phyloP scores from a whole-genome alignment of 2,113 vertebrate species.

The Lipophrys pholis region DNA sequence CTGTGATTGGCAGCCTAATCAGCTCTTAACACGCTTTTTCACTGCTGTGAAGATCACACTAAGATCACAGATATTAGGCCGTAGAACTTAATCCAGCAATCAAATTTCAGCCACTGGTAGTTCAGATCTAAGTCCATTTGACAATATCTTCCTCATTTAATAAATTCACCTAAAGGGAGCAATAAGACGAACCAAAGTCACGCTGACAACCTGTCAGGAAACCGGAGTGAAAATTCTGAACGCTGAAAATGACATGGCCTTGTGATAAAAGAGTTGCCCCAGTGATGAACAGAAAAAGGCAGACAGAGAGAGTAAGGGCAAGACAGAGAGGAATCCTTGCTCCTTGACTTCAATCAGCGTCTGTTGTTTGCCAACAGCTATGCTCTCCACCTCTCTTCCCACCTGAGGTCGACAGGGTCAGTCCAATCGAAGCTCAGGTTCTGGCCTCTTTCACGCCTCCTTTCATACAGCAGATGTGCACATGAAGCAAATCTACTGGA shows the following conservation, averaged over 20 bases:
- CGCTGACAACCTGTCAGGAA: neutral
- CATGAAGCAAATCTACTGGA: conserved; percentile 8
- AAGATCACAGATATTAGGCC: no score
- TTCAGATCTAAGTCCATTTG: neutral
- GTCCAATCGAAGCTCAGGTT: conserved; percentile 49
- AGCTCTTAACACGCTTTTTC: no score
- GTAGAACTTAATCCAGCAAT: neutral
- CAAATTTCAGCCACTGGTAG: neutral
- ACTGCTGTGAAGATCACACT: no score
- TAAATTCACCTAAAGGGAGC: neutral
- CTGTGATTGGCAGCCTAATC: no score
- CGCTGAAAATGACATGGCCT: neutral
- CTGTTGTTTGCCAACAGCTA: conserved; percentile 60
- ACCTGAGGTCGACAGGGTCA: conserved; percentile 40
- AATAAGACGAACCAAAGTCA: neutral
- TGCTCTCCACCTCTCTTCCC: conserved; percentile 37
- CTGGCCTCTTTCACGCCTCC: conserved; percentile 26
- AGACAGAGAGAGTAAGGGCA: neutral
- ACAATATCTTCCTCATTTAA: no score
- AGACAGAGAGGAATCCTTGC: conserved; percentile 32
- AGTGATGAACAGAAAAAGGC: neutral
- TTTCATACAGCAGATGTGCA: conserved; percentile 5
- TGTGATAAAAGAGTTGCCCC: neutral
- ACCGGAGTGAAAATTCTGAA: neutral
- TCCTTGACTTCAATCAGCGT: conserved; percentile 69